Evolutionary conservation across 2,888 invertebrate species (phyloP).

Genomic region (Drosophila formosana): DNA sequence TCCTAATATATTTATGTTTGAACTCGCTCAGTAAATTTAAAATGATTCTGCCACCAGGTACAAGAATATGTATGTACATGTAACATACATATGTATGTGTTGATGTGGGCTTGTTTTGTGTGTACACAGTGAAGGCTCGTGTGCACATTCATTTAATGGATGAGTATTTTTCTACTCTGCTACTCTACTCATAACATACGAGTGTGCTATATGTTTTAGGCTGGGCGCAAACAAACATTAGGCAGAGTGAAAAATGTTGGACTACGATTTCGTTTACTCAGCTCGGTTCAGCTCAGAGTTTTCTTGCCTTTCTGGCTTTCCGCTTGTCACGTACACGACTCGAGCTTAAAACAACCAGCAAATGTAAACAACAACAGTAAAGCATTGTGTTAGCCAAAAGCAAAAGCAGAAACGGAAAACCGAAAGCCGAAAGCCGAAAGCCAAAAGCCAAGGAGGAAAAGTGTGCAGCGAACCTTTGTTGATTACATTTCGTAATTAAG

Average conservation of each 20-base stretch:
- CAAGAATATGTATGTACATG: neutral
- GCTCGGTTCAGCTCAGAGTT: conserved; percentile 52
- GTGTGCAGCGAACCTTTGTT: conserved; percentile 61
- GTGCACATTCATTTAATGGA: conserved; percentile 52
- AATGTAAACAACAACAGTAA: conserved; percentile 52
- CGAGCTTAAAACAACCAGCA: conserved; percentile 29
- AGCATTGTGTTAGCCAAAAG: conserved; percentile 42
- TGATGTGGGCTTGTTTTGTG: neutral
- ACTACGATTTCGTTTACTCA: conserved; percentile 71
- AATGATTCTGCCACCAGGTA: conserved; percentile 18
- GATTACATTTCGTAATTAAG: conserved; percentile 80
- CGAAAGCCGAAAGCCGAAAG: conserved; percentile 10
- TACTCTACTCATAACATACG: neutral
- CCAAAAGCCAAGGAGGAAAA: conserved; percentile 36
- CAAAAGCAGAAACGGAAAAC: neutral
- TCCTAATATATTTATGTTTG: conserved; percentile 10
- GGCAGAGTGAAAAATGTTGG: conserved; percentile 56
- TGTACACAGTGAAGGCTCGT: conserved; percentile 19
- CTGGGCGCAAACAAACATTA: conserved; percentile 23
- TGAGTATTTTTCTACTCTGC: conserved; percentile 41
- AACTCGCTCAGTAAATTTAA: conserved; percentile 9
- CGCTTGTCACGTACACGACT: conserved; percentile 61
- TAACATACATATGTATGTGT: neutral
- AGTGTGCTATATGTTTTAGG: conserved; percentile 11
- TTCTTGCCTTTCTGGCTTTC: conserved; percentile 49